Conservation (phyloP, 1,140 invertebrate genomes). For the Calosoma granatense region DNA sequence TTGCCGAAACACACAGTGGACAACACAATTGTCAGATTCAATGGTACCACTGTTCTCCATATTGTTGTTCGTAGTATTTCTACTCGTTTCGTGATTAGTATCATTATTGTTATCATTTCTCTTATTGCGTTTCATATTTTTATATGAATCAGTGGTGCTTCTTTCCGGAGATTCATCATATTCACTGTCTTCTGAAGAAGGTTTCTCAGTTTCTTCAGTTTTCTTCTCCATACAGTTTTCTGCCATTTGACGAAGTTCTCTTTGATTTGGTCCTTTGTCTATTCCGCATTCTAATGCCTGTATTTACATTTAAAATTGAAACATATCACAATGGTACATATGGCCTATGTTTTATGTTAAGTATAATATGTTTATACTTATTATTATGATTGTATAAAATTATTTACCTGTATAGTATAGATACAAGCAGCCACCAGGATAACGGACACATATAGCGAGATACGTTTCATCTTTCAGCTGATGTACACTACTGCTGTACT, state of each 20-base stretch:
- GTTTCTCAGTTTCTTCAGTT: not conserved
- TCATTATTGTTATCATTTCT: slow-evolving; percentile 8
- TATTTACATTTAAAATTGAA: too few relatives aligned
- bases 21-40: slow-evolving; percentile 16
- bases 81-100: slow-evolving; percentile 14
- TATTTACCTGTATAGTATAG: too few relatives aligned
- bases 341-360: too few relatives aligned
- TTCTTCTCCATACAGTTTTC: slow-evolving; percentile 16
- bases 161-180: slow-evolving; percentile 11
- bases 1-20: slow-evolving; percentile 21
- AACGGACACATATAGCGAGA: too few relatives aligned
- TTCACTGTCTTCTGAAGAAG: slow-evolving; percentile 8
- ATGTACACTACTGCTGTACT: too few relatives aligned
- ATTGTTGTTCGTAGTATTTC: slow-evolving; percentile 11
- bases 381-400: too few relatives aligned
- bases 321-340: too few relatives aligned
- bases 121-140: slow-evolving; percentile 5
- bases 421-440: too few relatives aligned
- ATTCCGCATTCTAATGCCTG: slow-evolving; percentile 28
- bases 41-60: slow-evolving; percentile 4
- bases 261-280: slow-evolving; percentile 11
- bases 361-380: too few relatives aligned
- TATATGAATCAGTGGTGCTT: not conserved
- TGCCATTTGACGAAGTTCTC: slow-evolving; percentile 13
- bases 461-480: too few relatives aligned